Evolutionary conservation across 2,113 vertebrate genomes (phyloP).

Genomic region (Alaudala cheleensis): DNA sequence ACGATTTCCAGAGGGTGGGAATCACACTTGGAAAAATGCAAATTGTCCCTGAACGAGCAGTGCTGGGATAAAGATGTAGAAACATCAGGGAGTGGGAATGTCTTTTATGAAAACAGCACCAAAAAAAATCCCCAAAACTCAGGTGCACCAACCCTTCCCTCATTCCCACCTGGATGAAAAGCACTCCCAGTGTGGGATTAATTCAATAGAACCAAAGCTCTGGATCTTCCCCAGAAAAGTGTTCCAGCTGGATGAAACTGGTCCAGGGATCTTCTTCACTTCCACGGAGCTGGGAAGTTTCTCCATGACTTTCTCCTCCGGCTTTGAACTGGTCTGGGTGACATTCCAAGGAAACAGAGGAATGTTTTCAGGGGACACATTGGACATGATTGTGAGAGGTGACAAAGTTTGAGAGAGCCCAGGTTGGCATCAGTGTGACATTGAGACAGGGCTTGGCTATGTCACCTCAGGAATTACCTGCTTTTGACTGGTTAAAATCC

Average conservation of each 20-base stretch:
- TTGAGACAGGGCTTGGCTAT: fast-evolving
- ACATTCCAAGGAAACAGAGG: not conserved
- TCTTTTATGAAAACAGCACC: not conserved
- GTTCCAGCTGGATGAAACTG: not conserved
- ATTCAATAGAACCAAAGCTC: not conserved
- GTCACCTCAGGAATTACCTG: not conserved
- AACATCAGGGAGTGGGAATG: not conserved
- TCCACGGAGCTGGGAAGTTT: not conserved
- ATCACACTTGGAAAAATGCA: conserved; percentile 13
- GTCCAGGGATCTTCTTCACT: not conserved
- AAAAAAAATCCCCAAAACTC: not conserved
- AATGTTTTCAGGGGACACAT: not conserved
- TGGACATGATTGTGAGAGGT: not conserved
- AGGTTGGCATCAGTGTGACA: fast-evolving
- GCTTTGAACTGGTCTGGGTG: not conserved
- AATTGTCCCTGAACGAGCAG: not conserved
- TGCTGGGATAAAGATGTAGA: not conserved
- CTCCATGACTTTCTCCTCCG: not conserved
- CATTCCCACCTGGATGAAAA: not conserved
- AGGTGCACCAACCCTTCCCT: not conserved
- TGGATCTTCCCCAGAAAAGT: not conserved
- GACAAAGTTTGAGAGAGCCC: not conserved
- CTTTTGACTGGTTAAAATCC: not conserved
- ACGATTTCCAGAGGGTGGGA: conserved; percentile 18
- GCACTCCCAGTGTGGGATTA: not conserved